These are phyloP conservation scores for Clarias magur DNA, from an alignment of 2,113 vertebrate genomes.

Conservation along the genomic window DNA sequence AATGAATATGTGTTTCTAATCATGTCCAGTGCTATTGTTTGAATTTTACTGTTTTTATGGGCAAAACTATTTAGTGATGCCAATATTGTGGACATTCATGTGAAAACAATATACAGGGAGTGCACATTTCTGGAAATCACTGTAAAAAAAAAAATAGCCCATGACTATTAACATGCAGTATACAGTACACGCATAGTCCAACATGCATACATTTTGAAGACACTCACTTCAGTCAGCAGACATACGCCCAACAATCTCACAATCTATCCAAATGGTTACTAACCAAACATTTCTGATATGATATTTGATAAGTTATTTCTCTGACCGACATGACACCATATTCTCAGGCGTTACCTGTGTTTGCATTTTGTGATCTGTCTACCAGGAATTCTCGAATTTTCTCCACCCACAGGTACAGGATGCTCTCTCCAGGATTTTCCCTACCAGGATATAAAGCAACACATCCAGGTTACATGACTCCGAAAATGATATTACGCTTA, in stretches of 20 bases:
- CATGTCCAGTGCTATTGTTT: neutral
- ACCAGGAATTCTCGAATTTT: slow-evolving; percentile 87
- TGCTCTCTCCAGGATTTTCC: slow-evolving; percentile 88
- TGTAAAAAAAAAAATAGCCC: neutral
- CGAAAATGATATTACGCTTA: neutral
- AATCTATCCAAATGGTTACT: neutral
- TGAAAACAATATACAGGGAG: neutral
- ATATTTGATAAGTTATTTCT: neutral
- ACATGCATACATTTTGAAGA: neutral
- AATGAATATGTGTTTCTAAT: neutral
- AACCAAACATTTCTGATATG: neutral
- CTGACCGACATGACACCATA: neutral
- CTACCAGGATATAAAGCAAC: slow-evolving; percentile 68
- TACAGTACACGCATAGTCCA: neutral
- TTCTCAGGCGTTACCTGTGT: slow-evolving; percentile 78
- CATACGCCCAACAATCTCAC: neutral
- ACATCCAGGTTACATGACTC: neutral
- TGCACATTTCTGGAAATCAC: neutral
- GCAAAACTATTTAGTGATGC: neutral
- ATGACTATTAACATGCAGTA: neutral
- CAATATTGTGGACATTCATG: neutral
- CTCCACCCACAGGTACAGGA: slow-evolving; percentile 96
- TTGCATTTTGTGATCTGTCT: slow-evolving; percentile 79
- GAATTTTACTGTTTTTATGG: neutral
- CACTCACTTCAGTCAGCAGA: neutral